These are phyloP conservation scores for Acipenser ruthenus DNA, from an alignment of 2,797 vertebrate species.

Conservation along the genomic window DNA sequence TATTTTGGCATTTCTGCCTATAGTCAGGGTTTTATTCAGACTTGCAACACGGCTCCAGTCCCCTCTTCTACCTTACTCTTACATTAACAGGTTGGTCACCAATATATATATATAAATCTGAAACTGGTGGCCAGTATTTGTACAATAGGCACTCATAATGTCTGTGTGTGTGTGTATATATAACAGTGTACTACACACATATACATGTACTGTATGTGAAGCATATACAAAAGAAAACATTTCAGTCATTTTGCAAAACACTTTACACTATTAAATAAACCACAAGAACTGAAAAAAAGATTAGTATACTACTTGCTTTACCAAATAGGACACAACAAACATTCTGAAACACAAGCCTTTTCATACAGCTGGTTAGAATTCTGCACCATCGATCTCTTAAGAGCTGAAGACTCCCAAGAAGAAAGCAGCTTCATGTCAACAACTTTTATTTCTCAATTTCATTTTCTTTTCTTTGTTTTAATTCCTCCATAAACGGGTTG, in stretches of 20 bases:
- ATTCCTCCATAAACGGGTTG: no score
- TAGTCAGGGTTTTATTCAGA: neutral
- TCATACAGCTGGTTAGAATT: neutral
- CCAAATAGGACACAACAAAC: neutral
- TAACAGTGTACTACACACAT: no score
- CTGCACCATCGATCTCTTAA: neutral
- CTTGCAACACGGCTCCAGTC: neutral
- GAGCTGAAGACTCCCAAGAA: neutral
- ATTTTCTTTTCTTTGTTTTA: neutral
- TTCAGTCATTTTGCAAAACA: neutral
- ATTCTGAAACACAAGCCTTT: neutral
- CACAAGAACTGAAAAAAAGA: no score
- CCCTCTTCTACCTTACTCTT: neutral
- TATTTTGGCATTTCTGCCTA: neutral
- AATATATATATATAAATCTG: no score
- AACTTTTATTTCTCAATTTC: neutral
- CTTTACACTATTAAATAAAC: neutral
- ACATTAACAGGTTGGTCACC: no score
- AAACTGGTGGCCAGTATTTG: no score
- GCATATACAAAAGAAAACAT: neutral
- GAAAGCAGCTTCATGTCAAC: neutral
- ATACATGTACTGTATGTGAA: neutral
- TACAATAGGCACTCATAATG: no score
- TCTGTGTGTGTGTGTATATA: no score
- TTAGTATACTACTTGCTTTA: no score